phyloP scores from a whole-genome alignment of 2,113 vertebrate genomes.

The Sinocyclocheilus grahami region DNA sequence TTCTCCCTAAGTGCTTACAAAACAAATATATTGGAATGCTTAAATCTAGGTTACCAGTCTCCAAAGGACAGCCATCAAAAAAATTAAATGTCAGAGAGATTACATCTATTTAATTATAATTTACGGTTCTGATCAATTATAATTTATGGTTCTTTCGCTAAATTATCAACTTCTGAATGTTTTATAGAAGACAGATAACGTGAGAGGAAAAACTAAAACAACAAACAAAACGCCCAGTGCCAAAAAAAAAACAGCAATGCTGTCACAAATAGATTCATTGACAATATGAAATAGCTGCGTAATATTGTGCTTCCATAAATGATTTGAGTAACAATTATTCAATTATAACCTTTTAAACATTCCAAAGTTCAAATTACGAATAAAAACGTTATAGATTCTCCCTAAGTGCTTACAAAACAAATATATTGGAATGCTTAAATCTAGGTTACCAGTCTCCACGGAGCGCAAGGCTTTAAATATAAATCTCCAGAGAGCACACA shows the following conservation, averaged over 20 bases:
- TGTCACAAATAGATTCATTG: not conserved
- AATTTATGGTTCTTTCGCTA: not conserved
- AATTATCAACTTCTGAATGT: not conserved
- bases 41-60: constrained; percentile 44
- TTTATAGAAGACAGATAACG: not conserved
- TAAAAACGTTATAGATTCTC: not conserved
- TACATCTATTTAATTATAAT: not conserved
- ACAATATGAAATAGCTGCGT: not conserved
- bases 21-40: constrained; percentile 9
- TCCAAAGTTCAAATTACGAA: no score
- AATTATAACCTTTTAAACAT: not conserved
- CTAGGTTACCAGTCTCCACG: constrained; percentile 40
- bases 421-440: constrained; percentile 17
- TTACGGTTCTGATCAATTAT: not conserved
- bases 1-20: not conserved
- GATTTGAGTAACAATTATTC: not conserved
- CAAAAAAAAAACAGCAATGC: not conserved
- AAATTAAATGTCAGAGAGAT: not conserved
- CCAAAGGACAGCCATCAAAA: not conserved
- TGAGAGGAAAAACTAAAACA: not conserved
- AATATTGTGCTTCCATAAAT: not conserved
- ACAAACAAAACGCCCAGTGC: not conserved
- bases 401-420: not conserved
- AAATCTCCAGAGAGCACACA: constrained; percentile 33
- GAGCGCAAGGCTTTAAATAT: constrained; percentile 38